Conservation (phyloP, 1,140 invertebrate genomes). For the Heliothis subflexa region DNA sequence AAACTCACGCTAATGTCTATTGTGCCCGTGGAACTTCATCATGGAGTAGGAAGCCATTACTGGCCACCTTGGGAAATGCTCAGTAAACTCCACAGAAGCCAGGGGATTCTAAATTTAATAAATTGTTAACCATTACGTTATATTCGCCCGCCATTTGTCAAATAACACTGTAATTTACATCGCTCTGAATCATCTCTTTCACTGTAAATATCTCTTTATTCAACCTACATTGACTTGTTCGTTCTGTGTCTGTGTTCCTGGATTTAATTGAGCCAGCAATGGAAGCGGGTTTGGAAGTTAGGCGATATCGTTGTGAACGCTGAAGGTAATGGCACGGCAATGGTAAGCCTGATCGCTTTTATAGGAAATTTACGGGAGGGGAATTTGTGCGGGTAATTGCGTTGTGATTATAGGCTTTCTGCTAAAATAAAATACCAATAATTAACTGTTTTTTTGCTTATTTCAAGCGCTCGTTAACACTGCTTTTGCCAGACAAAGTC, state of each 20-base stretch:
- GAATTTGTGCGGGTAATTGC: not conserved
- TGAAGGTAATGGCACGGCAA: conserved; percentile 29
- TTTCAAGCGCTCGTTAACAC: too few relatives aligned
- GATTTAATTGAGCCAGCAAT: not conserved
- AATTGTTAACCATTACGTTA: conserved; percentile 47
- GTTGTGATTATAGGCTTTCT: too few relatives aligned
- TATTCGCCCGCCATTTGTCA: conserved; percentile 42
- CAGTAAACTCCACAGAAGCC: conserved; percentile 15
- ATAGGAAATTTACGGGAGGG: conserved; percentile 9
- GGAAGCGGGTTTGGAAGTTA: not conserved
- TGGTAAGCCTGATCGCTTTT: conserved; percentile 23
- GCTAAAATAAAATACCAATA: too few relatives aligned
- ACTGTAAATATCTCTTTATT: not conserved
- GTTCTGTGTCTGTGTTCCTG: not conserved
- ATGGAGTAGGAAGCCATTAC: conserved; percentile 31
- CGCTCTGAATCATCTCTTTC: conserved; percentile 1
- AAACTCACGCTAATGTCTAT: conserved; percentile 6
- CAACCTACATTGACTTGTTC: not conserved
- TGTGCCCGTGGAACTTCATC: not conserved
- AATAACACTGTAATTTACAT: conserved; percentile 40
- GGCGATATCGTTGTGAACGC: conserved; percentile 1
- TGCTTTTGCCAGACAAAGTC: too few relatives aligned
- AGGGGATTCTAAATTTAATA: conserved; percentile 46
- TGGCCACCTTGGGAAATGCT: conserved; percentile 14
- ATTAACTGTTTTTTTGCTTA: too few relatives aligned